A percentile compares a stretch with the other conserved stretches of the same genome.
Evolutionary conservation across 2,113 vertebrate genomes (phyloP).

Genomic region (Monopterus albus): DNA sequence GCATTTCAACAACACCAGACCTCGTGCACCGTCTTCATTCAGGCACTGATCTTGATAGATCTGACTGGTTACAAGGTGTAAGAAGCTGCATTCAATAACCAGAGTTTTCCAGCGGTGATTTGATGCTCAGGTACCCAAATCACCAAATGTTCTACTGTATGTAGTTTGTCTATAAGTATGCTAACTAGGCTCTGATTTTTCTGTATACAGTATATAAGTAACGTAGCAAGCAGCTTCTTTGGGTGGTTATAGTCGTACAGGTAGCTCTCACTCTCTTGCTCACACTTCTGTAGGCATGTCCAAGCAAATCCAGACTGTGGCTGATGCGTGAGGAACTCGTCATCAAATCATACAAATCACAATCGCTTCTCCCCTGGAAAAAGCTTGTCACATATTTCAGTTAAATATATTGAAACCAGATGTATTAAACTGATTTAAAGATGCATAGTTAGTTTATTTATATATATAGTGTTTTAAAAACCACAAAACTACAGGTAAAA

Average conservation of each 20-base stretch:
- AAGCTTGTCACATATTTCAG: too few species aligned
- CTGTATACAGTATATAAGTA: neutral
- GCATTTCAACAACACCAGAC: constrained; percentile 6
- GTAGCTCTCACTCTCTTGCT: neutral
- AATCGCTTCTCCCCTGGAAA: neutral
- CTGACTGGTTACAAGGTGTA: neutral
- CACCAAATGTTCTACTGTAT: neutral
- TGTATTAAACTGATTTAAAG: too few species aligned
- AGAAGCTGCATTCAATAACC: rapidly evolving
- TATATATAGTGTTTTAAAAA: too few species aligned
- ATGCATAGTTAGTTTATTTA: too few species aligned
- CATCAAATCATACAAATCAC: neutral
- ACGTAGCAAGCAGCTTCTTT: neutral
- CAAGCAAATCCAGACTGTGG: neutral
- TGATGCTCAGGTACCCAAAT: neutral
- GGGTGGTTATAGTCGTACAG: neutral
- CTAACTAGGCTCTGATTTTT: too few species aligned
- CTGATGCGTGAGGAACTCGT: neutral
- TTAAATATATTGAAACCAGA: too few species aligned
- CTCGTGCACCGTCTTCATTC: neutral
- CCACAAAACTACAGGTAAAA: too few species aligned
- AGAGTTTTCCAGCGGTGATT: neutral
- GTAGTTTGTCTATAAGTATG: neutral
- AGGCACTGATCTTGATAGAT: rapidly evolving
- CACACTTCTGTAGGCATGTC: neutral